Base-by-base conservation (phyloP, 2,113 vertebrate genomes). In the Spermophilus dauricus region DNA sequence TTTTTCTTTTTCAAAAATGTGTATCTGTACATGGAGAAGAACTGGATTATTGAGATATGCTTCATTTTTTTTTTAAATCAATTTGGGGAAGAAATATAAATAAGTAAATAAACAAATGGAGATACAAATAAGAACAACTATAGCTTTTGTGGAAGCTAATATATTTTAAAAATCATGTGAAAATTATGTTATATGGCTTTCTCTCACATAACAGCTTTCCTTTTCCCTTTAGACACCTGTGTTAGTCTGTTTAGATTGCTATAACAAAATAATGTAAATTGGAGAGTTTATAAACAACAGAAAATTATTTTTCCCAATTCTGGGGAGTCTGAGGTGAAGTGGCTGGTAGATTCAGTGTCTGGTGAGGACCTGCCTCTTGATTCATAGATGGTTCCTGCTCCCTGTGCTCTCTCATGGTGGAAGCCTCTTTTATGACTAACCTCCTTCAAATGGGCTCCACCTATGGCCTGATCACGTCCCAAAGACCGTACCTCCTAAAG, bases 41-140 rank as follows among this genome's bases (percentile, higher is more conserved):
- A 28, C 42, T 76, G n/a, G 32, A 26, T 67, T 72, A 34, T 81
- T 89, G 83, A 84, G 28, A 2, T 1, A 10, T 39, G 53, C 69
- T 51, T 42, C 61, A 30, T 75, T 97, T 93, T 96, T 24, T 51
- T 51, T 3, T 13, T 3, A 51, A 93, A 2, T 77, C 58, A 56
- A 1, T 78, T 5, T 90, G 32, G 11, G 81, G 39, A 96, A 34
- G 72, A 95, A 95, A 61, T 83, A 91, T 32, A 89, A 87, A 48
- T 45, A 91, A 94, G 28, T 58, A 26, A 94, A 26, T 53, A 22
- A 80, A 78, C 24, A 87, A 80, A 14, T 17, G 80, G 26, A 65
- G 14, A 39, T 86, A 56, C 0, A 85, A 18, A 34, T 58, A 89
- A 37, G 48, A 76, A 72, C 26, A 14, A 2, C 67, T 51, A 37